Evolutionary conservation across 2,113 vertebrate genomes (phyloP), one percentile per base, ranked within the genome.

Genomic region (Scartelaos histophorus): DNA sequence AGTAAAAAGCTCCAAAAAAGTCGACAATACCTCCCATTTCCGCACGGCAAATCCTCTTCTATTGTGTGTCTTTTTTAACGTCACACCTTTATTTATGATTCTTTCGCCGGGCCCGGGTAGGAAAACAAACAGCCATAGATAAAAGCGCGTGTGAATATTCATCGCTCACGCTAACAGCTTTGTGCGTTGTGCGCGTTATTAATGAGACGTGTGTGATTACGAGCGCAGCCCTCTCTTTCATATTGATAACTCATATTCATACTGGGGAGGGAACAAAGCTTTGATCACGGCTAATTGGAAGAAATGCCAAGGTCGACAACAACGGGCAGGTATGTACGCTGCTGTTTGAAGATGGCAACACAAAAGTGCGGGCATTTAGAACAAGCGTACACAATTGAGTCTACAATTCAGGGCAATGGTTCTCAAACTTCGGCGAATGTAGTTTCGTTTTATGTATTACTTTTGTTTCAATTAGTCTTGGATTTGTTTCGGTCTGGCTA

Each of bases 81-180:
- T 82, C 67, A 73, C 79, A 67, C 62, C 35, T 57, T 34, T 75
- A 70, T 83, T 88, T 76, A 79, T 76, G 81, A 84, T 78, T n/a
- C 54, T 35, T 71, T 64, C 71, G 67, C 68, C 35, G 67, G 73
- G 69, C 66, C 64, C 78, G 74, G 60, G 81, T 82, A 80, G 74
- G 60, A 83, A 86, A 83, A 85, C 76, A 83, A 86, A 80, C 73
- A 70, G 76, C 81, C 82, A 80, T 86, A 82, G 82, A 88, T 90
- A 86, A 85, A 89, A 90, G 82, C 62, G 4, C 9, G 0, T 29
- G 79, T 89, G 76, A 86, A 88, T 87, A 85, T 89, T 89, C 82
- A 87, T 80, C 5, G 49, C 60, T 77, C 56, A 12, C 45, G 69
- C 53, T 85, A 83, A 80, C 78, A 76, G 72, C 72, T 13, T 57